A percentile compares a stretch with the other conserved stretches of the same genome.
These are phyloP conservation scores for Parazoanthus swiftii DNA, from an alignment of 92 coral and sea anemone species.

Conservation along the genomic window DNA sequence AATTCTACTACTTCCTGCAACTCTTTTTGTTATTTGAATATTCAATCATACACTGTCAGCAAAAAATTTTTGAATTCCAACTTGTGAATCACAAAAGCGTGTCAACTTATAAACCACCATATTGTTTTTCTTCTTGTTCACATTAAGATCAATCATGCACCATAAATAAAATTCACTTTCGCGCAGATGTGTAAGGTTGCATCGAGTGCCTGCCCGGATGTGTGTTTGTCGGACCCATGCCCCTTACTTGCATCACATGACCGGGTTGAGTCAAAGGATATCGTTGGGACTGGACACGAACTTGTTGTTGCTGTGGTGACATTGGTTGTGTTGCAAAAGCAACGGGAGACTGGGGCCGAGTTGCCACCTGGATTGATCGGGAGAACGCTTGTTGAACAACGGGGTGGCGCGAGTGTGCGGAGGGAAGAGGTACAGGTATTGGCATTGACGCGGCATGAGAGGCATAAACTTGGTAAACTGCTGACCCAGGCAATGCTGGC, in stretches of 20 bases:
- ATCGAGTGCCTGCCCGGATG: conserved; percentile 34
- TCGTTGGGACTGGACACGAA: conserved; percentile 31
- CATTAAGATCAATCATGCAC: background rate
- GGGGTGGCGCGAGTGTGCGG: conserved; percentile 76
- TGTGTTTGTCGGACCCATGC: conserved; percentile 34
- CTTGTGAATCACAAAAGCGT: no score
- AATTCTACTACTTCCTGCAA: no score
- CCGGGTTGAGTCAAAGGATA: conserved; percentile 27
- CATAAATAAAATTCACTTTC: conserved; percentile 1
- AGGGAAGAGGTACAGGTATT: conserved; percentile 91
- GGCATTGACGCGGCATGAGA: conserved; percentile 98
- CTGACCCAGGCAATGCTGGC: conserved; percentile 60
- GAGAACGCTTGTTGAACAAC: conserved; percentile 73
- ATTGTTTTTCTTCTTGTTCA: no score
- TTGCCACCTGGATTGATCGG: conserved; percentile 62
- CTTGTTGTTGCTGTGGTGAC: conserved; percentile 19
- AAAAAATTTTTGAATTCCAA: no score
- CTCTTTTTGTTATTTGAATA: no score
- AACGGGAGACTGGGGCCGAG: conserved; percentile 64
- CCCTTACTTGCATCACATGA: conserved; percentile 36
- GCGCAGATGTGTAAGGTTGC: conserved; percentile 31
- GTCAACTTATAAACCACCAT: no score
- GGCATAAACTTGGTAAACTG: conserved; percentile 81
- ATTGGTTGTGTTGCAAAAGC: conserved; percentile 55
- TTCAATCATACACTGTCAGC: no score